Base-by-base conservation (phyloP, 2,113 vertebrate species). In the Syngnathus floridae region DNA sequence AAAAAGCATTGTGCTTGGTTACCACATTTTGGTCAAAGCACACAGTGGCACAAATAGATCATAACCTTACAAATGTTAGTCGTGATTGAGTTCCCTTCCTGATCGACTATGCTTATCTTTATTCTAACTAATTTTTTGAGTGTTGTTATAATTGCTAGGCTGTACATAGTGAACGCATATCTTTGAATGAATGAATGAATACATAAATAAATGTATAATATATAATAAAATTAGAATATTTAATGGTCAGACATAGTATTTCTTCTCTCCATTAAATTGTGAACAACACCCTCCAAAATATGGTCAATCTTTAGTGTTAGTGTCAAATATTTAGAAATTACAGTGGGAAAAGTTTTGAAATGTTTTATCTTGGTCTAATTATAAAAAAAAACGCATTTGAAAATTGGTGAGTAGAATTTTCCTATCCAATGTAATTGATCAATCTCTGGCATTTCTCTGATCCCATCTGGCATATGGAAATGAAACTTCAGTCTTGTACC, bases 11-110 rank as follows among this genome's bases (percentile, higher is more conserved):
- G 76, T 21, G n/a, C 38, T 43, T 13, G 74, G 61, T 69, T 56
- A 35, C 54, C 13, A 73, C 58, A 67, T 71, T 71, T 67, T 60
- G 22, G 59, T 72, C 67, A 65, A 60, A 63, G 45, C 62, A 82
- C 75, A 73, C 72, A 73, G 64, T 63, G 69, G 61, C 77, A 70
- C 71, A 85, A 83, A 78, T 60, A 64, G 51, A 48, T 45, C 22
- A 10, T 16, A 19, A 57, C 72, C 62, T 74, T 73, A 80, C 64
- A 84, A 66, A 75, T 69, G 62, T 64, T 61, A 59, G 67, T 36
- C 72, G 62, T 58, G 57, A 71, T 72, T 62, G 46, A 71, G 62
- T 45, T 74, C 67, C 66, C 62, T 48, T 57, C 17, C 71, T 67
- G 46, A 71, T 71, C 67, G 67, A 58, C 65, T 76, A 31, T 31